Evolutionary conservation across 2,797 vertebrate genomes (phyloP).

Genomic region (Urosaurus nigricauda): DNA sequence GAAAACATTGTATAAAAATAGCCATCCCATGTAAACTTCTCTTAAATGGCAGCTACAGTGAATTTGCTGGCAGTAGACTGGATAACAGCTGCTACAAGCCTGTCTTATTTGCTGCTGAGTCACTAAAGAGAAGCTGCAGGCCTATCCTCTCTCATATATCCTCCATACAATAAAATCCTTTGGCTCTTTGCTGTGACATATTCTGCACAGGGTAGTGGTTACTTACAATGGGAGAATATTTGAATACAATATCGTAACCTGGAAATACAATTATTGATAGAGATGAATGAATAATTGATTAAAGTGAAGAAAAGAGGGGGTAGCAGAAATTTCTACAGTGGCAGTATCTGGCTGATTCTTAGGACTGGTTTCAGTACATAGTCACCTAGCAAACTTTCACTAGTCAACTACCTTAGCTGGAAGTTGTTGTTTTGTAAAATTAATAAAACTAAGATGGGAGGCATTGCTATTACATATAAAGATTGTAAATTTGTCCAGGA

Average conservation of each 20-base stretch:
- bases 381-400: neutral
- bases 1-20: slow-evolving; percentile 49
- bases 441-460: neutral
- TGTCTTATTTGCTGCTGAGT: slow-evolving; percentile 38
- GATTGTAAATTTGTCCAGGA: neutral
- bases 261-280: neutral
- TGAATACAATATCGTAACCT: neutral
- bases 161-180: neutral
- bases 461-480: neutral
- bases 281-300: neutral
- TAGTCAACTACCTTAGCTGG: neutral
- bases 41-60: slow-evolving; percentile 30
- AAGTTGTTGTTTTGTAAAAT: no score
- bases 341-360: neutral
- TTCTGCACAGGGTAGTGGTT: neutral
- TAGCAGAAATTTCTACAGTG: neutral
- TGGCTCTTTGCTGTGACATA: slow-evolving; percentile 1
- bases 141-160: neutral
- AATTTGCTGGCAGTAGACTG: neutral
- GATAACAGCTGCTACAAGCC: neutral
- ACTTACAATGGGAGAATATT: neutral
- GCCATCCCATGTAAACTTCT: neutral
- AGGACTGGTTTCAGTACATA: neutral
- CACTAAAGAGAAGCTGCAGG: slow-evolving; percentile 13
- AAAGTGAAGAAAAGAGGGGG: neutral